These are phyloP conservation scores for Pardosa pseudoannulata DNA, from an alignment of 2,888 invertebrate species.

Conservation along the genomic window DNA sequence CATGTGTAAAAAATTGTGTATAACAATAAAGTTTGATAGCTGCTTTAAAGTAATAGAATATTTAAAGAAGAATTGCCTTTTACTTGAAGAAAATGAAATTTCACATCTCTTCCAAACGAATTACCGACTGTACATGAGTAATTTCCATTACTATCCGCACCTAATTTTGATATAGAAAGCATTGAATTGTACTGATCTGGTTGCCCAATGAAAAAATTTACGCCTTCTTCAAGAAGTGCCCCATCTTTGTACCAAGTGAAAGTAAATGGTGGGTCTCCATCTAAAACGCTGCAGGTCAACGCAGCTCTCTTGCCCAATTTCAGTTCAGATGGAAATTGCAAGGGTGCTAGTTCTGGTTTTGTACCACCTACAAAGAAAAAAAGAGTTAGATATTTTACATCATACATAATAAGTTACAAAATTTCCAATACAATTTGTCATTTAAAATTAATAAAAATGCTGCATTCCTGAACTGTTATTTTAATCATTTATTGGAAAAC, in stretches of 20 bases:
- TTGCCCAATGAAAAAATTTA: not conserved
- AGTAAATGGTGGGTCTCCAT: slow-evolving; percentile 66
- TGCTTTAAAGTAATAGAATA: too few species aligned
- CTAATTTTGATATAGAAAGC: not conserved
- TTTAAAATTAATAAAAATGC: too few species aligned
- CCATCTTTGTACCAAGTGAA: slow-evolving; percentile 71
- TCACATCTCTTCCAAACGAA: slow-evolving; percentile 26
- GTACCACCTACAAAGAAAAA: not conserved
- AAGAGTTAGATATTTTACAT: too few species aligned
- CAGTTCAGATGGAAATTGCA: slow-evolving; percentile 11
- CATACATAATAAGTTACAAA: too few species aligned
- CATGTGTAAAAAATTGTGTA: too few species aligned
- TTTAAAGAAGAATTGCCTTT: slow-evolving; percentile 20
- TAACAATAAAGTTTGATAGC: too few species aligned
- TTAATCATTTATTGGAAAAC: too few species aligned
- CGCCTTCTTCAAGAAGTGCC: not conserved
- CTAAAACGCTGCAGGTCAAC: slow-evolving; percentile 33
- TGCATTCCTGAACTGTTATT: too few species aligned
- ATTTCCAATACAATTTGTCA: too few species aligned
- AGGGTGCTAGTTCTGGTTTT: slow-evolving; percentile 15
- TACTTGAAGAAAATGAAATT: slow-evolving; percentile 17
- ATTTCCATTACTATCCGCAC: slow-evolving; percentile 36
- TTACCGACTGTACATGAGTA: slow-evolving; percentile 50
- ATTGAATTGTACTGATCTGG: not conserved
- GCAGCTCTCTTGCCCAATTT: slow-evolving; percentile 8